Percentiles rank a stretch among this genome's conserved stretches.
phyloP scores from a whole-genome alignment of 2,113 vertebrate species.

The Melanocharis versteri region DNA sequence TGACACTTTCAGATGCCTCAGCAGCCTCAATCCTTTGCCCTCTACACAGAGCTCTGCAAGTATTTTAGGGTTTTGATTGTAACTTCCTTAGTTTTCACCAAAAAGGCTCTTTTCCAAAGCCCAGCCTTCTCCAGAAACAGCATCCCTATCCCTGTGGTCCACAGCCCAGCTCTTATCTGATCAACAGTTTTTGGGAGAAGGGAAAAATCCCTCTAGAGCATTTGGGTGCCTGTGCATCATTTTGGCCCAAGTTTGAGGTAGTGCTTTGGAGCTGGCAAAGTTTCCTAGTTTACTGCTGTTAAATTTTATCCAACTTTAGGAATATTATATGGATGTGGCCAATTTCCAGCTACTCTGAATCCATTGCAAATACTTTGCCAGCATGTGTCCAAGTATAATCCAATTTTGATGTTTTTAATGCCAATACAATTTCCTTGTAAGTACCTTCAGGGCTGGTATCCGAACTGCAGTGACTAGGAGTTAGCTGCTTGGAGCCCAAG shows the following conservation, averaged over 20 bases:
- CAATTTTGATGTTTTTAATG: slow-evolving; percentile 4
- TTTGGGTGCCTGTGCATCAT: not conserved
- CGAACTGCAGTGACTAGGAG: not conserved
- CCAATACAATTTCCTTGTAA: not conserved
- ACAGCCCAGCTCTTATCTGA: slow-evolving; percentile 7
- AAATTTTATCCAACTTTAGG: slow-evolving; percentile 36
- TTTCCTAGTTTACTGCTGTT: slow-evolving; percentile 26
- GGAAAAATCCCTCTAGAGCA: not conserved
- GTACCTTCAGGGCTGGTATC: not conserved
- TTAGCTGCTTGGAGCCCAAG: not conserved
- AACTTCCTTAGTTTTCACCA: not conserved
- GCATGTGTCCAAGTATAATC: slow-evolving; percentile 22
- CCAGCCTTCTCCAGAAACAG: not conserved
- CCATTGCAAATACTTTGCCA: slow-evolving; percentile 33
- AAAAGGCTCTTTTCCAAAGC: not conserved
- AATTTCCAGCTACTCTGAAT: slow-evolving; percentile 9
- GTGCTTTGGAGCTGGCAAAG: not conserved
- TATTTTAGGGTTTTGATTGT: not conserved
- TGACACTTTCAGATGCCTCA: not conserved
- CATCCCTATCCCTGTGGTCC: not conserved
- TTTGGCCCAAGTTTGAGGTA: not conserved
- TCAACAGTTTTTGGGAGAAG: not conserved
- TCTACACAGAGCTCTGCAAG: not conserved
- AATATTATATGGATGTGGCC: slow-evolving; percentile 10
- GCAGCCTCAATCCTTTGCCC: not conserved